A percentile compares a stretch with the other conserved stretches of the same genome.
phyloP scores from a whole-genome alignment of 2,113 vertebrate genomes.

The Pollimyrus isidori region DNA sequence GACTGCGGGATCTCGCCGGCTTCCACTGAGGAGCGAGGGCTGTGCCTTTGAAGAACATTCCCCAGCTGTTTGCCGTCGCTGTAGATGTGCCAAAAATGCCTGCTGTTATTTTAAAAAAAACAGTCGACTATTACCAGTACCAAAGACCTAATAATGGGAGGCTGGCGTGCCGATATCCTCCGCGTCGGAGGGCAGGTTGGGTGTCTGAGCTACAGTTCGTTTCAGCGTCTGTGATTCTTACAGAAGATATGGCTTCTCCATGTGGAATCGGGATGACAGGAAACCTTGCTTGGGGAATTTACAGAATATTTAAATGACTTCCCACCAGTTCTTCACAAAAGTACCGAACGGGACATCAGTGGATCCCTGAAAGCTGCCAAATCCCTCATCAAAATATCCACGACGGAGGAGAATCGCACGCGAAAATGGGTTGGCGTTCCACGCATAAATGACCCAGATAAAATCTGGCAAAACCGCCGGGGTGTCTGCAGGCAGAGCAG shows the following conservation, averaged over 20 bases:
- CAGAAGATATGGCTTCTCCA: not conserved
- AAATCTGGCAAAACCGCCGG: not conserved
- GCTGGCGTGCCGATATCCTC: not conserved
- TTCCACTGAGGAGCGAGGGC: not conserved
- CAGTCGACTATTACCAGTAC: no score
- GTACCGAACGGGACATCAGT: not conserved
- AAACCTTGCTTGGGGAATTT: not conserved
- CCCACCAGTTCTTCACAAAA: not conserved
- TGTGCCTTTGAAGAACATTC: not conserved
- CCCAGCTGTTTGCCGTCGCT: not conserved
- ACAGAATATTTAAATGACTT: not conserved
- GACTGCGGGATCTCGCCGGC: not conserved
- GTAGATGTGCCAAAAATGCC: not conserved
- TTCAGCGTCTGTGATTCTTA: not conserved
- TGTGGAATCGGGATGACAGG: not conserved
- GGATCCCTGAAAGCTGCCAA: not conserved
- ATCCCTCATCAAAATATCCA: not conserved
- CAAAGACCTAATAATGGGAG: not conserved
- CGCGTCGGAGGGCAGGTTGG: not conserved
- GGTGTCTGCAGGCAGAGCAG: not conserved
- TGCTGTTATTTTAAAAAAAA: not conserved
- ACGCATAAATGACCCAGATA: conserved; percentile 1
- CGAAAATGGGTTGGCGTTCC: not conserved
- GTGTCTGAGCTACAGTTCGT: not conserved
- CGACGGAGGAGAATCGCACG: not conserved